Conservation (phyloP, 2,113 vertebrate species). For the Dicaeum eximium region DNA sequence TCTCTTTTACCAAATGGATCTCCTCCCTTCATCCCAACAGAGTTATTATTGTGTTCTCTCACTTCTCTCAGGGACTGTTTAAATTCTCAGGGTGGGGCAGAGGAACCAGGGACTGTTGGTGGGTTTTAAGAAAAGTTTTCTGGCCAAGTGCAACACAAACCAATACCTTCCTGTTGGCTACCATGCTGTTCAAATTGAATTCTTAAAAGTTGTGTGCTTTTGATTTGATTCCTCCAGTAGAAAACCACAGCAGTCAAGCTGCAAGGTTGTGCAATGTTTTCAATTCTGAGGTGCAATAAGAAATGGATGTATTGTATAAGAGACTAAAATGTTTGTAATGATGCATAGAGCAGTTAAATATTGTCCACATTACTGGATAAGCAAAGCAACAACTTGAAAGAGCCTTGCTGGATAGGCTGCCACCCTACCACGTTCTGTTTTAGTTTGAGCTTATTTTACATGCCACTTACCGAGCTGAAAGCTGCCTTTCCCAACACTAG, state of each 20-base stretch:
- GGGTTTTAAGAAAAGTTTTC: background rate
- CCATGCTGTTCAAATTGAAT: background rate
- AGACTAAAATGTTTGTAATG: background rate
- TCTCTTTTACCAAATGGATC: background rate
- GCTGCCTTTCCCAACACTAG: background rate
- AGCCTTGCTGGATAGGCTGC: background rate
- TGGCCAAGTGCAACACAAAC: background rate
- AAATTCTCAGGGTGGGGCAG: background rate
- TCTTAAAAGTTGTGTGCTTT: background rate
- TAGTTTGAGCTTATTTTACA: background rate
- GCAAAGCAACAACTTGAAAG: background rate
- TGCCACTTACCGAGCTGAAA: background rate
- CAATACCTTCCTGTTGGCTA: background rate
- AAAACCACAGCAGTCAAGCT: background rate
- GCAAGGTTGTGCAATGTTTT: background rate
- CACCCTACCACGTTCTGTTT: rapidly evolving
- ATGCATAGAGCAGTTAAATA: background rate
- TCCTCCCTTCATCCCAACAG: background rate
- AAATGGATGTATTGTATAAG: background rate
- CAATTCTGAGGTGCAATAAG: background rate
- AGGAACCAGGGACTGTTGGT: background rate
- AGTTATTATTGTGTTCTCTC: background rate
- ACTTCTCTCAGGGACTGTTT: background rate
- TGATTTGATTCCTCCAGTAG: background rate
- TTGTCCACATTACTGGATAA: background rate